Base-by-base conservation (phyloP, 1,140 invertebrate species). In the Cecropterus lyciades region DNA sequence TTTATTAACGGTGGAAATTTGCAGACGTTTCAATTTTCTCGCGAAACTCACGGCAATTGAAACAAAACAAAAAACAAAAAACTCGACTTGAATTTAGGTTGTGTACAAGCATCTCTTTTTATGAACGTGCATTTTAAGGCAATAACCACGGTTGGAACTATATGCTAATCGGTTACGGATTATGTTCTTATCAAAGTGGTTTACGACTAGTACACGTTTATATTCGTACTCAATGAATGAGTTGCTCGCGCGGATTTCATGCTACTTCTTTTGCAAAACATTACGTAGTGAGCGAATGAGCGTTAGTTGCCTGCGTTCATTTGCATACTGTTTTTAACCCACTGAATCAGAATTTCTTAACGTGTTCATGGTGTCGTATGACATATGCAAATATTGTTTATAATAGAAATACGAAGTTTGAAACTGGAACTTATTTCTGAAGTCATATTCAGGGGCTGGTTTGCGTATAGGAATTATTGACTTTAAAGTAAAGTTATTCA, bases 331-430 rank as follows among this genome's bases (percentile, higher is more conserved):
- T 49, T 20, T 17, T 49, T 20, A 49, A n/a, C 11, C 43, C 14
- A 49, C 46, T 49, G 43, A 46, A 49, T 20, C 17, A 49, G 16
- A 14, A 43, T 49, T 49, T 49, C 2, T 6, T n/a, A 49, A 49
- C 46, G 15, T 49, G 16, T 20, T 30, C 3, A 30, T 30, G 27
- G 10, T 11, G 46, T 49, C 10, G 10, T 49, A n/a, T 24, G n/a
- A 24, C 16, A 49, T 46, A 46, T 46, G 43, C 43, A 46, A 5
- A 10, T 11, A 37, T n/a, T 11, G 33, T 37, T 37, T 37, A 37
- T 37, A 33, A 10, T 24, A 24, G 20, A 24, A 24, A 24, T 24
- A 24, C 20, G 20, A 24, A 5, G 20, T 24, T 24, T 24, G 5
- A 24, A 24, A 24, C 20, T 24, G 20, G 5, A 24, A 24, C 20